Conservation (phyloP, 2,888 invertebrate genomes). For the Stenolophus ochropezus region DNA sequence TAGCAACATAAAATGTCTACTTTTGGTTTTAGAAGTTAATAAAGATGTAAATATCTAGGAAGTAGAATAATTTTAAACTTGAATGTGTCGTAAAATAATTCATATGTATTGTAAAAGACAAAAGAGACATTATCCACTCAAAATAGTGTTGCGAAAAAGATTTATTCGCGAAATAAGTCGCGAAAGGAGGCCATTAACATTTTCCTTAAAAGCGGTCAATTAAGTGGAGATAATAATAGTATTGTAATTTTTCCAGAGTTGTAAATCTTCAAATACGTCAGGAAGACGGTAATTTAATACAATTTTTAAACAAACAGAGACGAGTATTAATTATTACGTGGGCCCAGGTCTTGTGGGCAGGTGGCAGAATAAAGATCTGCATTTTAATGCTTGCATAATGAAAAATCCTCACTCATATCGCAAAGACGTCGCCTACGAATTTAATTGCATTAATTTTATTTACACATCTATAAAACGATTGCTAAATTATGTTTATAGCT, state of each 20-base stretch:
- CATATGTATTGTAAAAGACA: background rate
- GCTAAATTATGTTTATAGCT: slow-evolving; percentile 27
- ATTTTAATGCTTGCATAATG: slow-evolving; percentile 50
- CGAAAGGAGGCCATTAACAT: slow-evolving; percentile 29
- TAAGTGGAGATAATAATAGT: slow-evolving; percentile 23
- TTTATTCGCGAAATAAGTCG: slow-evolving; percentile 19
- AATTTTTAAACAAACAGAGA: slow-evolving; percentile 37
- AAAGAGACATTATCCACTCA: background rate
- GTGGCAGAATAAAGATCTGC: slow-evolving; percentile 42
- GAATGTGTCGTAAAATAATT: too few relatives aligned
- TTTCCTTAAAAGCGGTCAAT: slow-evolving; percentile 37
- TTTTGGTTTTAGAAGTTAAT: too few relatives aligned
- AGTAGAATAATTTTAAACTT: too few relatives aligned
- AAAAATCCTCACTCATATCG: slow-evolving; percentile 24
- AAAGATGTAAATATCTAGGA: too few relatives aligned
- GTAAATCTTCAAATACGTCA: slow-evolving; percentile 49
- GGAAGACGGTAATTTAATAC: slow-evolving; percentile 48
- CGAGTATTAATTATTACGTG: slow-evolving; percentile 48
- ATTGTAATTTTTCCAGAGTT: background rate
- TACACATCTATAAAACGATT: slow-evolving; percentile 12
- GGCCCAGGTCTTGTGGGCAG: slow-evolving; percentile 40
- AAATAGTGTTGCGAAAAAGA: slow-evolving; percentile 29
- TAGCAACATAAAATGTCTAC: too few relatives aligned
- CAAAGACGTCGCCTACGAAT: slow-evolving; percentile 25
- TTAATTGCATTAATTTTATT: slow-evolving; percentile 41